Conservation (phyloP, 2,113 vertebrate species). For the Rhynchomys soricoides region DNA sequence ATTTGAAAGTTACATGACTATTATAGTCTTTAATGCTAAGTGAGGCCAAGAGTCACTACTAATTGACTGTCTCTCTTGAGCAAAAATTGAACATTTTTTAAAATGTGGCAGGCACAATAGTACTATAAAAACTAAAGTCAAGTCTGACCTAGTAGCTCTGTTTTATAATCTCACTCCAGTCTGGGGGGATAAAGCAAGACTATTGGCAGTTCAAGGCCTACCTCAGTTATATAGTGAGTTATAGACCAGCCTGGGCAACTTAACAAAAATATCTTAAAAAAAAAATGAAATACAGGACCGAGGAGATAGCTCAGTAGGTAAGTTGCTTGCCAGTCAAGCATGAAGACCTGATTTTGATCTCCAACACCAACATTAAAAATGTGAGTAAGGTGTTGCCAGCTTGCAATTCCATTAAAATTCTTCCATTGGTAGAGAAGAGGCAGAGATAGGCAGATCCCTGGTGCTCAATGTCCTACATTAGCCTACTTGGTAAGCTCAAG, state of each 20-base stretch:
- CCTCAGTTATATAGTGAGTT: neutral
- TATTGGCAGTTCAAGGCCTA: neutral
- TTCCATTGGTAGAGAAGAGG: neutral
- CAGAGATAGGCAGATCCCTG: neutral
- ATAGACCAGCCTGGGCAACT: neutral
- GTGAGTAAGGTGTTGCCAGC: neutral
- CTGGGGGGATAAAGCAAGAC: neutral
- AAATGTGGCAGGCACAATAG: neutral
- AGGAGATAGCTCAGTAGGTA: neutral
- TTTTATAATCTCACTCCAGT: too few relatives aligned
- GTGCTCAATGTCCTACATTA: neutral
- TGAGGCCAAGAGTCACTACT: neutral
- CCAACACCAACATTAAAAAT: neutral
- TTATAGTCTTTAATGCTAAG: neutral
- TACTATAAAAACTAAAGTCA: conserved; percentile 26
- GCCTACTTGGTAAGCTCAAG: neutral
- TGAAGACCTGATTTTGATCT: neutral
- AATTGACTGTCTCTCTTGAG: neutral
- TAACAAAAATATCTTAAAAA: neutral
- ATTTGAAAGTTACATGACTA: conserved; percentile 30
- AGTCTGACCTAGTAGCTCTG: neutral
- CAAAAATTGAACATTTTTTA: neutral
- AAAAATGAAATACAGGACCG: neutral
- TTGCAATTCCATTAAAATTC: too few relatives aligned
- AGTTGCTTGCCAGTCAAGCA: neutral